Conservation (phyloP, 2,113 vertebrate genomes). For the Orcinus orca region DNA sequence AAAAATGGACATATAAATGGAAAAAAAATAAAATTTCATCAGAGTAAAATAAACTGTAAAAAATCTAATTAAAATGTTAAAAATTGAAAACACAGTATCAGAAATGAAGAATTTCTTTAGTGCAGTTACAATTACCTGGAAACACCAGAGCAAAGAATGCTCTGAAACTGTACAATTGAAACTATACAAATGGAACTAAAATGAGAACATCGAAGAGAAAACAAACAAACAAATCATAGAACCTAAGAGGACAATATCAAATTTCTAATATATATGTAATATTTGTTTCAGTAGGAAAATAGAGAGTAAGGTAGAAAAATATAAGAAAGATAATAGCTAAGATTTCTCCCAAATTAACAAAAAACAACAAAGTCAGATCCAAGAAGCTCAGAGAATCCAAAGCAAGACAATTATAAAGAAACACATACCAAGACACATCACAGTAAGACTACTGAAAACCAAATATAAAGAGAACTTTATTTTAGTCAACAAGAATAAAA, state of each 20-base stretch:
- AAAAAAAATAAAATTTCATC: not conserved
- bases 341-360: not conserved
- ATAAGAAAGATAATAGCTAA: not conserved
- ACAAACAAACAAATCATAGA: not conserved
- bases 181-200: not conserved
- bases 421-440: not conserved
- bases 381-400: not conserved
- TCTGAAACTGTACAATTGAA: not conserved
- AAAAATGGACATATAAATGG: not conserved
- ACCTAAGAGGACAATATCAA: not conserved
- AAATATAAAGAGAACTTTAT: not conserved
- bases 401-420: not conserved
- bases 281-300: not conserved
- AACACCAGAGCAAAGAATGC: not conserved
- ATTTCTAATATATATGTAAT: not conserved
- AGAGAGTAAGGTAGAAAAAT: not conserved
- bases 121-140: not conserved
- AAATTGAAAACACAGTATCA: not conserved
- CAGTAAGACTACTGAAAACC: not conserved
- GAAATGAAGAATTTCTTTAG: not conserved
- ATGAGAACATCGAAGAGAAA: not conserved
- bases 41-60: not conserved
- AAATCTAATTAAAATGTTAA: not conserved
- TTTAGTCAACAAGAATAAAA: not conserved
- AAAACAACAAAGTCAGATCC: not conserved